Conservation (phyloP, 2,797 vertebrate species). For the Lithobates sylvaticus region DNA sequence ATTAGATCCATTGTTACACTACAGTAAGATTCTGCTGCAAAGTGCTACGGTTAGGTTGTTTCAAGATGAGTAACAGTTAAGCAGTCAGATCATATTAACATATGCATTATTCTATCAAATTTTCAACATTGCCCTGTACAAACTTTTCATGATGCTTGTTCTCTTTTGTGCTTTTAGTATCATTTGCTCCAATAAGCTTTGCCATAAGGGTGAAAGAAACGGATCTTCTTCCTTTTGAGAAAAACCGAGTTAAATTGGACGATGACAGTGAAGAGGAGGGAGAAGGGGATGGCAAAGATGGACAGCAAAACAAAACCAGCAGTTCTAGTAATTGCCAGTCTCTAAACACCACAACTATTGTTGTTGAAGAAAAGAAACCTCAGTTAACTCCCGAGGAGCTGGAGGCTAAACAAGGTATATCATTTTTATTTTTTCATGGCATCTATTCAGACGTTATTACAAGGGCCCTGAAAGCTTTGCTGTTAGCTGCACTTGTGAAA, state of each 20-base stretch:
- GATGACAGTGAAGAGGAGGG: conserved; percentile 95
- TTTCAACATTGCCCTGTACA: no score
- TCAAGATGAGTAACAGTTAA: no score
- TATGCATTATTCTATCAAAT: no score
- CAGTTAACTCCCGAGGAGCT: conserved; percentile 89
- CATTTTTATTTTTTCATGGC: background rate
- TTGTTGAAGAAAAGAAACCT: conserved; percentile 88
- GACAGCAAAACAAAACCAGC: conserved; percentile 74
- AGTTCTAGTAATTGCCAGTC: conserved; percentile 62
- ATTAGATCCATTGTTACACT: no score
- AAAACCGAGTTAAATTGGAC: conserved; percentile 92
- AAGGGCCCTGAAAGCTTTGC: no score
- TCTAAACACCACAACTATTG: conserved; percentile 68
- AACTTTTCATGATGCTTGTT: background rate
- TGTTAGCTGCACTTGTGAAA: no score
- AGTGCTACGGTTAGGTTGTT: no score
- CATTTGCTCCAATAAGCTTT: conserved; percentile 98
- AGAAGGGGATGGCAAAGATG: conserved; percentile 79
- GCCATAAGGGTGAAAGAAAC: conserved; percentile 97
- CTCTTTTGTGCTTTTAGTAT: conserved; percentile 75
- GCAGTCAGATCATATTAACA: no score
- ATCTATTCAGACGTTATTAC: no score
- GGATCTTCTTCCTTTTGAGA: conserved; percentile 94
- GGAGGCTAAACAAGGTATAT: conserved; percentile 95
- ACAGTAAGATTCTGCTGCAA: no score